phyloP scores from a whole-genome alignment of 2,113 vertebrate species.

The Junco hyemalis region DNA sequence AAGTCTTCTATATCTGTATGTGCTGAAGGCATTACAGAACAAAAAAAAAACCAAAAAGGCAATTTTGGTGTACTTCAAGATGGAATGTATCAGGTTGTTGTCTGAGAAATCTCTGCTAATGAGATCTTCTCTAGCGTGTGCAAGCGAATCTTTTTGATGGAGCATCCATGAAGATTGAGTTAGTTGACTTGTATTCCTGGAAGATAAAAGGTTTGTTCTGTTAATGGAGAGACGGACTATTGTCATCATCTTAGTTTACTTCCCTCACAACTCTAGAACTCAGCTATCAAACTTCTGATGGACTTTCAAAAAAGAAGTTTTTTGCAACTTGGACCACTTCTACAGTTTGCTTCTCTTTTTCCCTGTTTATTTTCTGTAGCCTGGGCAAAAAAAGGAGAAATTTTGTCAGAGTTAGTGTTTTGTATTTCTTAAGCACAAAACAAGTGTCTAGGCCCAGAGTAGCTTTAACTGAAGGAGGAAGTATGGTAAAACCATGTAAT shows the following conservation, averaged over 20 bases:
- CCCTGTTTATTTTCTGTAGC: background rate
- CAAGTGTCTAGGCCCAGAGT: background rate
- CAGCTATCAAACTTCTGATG: background rate
- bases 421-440: background rate
- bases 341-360: background rate
- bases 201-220: background rate
- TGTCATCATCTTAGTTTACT: background rate
- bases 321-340: background rate
- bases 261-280: background rate
- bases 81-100: background rate
- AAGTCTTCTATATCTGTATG: background rate
- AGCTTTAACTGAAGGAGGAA: background rate
- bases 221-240: background rate
- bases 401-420: background rate
- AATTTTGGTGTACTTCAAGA: background rate
- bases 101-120: background rate
- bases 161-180: background rate
- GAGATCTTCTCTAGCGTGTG: background rate
- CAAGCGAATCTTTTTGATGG: background rate
- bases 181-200: background rate
- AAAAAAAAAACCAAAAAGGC: background rate
- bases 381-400: background rate
- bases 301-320: background rate
- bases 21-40: background rate
- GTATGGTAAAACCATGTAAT: background rate